Evolutionary conservation across 2,888 invertebrate genomes (phyloP).

Genomic region (Ariolimax columbianus): DNA sequence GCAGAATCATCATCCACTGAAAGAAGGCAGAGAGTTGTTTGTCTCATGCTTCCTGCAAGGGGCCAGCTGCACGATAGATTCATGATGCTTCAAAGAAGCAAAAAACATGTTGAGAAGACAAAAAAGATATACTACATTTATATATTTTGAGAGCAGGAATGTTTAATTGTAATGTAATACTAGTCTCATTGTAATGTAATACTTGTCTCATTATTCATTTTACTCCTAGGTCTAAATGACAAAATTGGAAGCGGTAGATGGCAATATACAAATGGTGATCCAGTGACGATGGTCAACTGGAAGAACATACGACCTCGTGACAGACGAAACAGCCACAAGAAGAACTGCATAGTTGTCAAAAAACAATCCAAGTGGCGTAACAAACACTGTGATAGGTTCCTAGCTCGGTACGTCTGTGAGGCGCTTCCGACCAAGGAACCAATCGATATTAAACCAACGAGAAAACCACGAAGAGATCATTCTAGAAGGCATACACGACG

Average conservation of each 20-base stretch:
- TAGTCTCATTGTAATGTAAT: neutral
- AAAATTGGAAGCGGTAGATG: constrained; percentile 66
- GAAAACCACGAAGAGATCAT: constrained; percentile 22
- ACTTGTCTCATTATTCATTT: neutral
- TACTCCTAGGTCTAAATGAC: constrained; percentile 73
- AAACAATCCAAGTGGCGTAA: constrained; percentile 72
- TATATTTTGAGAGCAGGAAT: too few relatives aligned
- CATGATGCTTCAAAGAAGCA: too few relatives aligned
- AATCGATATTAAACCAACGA: neutral
- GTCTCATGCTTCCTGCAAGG: too few relatives aligned
- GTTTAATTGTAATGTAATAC: too few relatives aligned
- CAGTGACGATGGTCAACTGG: constrained; percentile 71
- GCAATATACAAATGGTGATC: constrained; percentile 70
- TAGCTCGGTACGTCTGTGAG: constrained; percentile 73
- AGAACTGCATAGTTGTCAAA: constrained; percentile 75
- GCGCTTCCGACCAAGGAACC: constrained; percentile 38
- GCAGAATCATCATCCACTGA: too few relatives aligned
- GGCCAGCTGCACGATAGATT: too few relatives aligned
- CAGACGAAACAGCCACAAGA: constrained; percentile 62
- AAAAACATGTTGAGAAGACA: too few relatives aligned
- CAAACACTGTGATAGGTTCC: constrained; percentile 73
- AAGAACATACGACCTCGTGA: constrained; percentile 67
- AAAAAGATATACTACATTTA: too few relatives aligned
- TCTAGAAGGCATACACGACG: constrained; percentile 34
- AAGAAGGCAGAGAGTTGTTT: too few relatives aligned